Percentiles rank a stretch among this genome's conserved stretches.
These are phyloP conservation scores for Gyrodactylus bullatarudis DNA, from an alignment of 1,140 invertebrate species.

Conservation along the genomic window DNA sequence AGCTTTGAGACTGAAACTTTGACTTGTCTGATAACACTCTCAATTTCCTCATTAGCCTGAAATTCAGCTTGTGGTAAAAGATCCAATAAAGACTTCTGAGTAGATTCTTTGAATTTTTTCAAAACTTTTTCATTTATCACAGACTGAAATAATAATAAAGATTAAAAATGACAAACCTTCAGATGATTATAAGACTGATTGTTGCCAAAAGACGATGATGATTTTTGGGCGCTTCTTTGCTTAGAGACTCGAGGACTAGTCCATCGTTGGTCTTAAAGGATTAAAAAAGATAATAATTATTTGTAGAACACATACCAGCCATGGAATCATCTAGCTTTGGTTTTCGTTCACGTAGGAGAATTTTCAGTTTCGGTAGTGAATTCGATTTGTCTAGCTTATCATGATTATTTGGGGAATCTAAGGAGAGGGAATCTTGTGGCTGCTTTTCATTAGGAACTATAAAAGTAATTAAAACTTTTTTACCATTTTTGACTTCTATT, in stretches of 20 bases:
- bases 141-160: not conserved
- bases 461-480: not conserved
- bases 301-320: too few species aligned
- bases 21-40: not conserved
- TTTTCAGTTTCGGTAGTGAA: not conserved
- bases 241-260: not conserved
- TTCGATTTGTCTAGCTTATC: not conserved
- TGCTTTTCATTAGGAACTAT: not conserved
- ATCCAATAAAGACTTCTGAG: not conserved
- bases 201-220: too few species aligned
- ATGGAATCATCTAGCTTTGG: too few species aligned
- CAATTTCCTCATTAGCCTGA: not conserved
- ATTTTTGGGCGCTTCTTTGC: not conserved
- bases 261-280: too few species aligned
- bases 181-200: too few species aligned
- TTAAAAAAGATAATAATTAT: too few species aligned
- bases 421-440: too few species aligned
- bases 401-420: not conserved
- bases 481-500: not conserved
- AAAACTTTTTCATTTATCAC: not conserved
- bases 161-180: not conserved
- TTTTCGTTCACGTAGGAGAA: not conserved
- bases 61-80: not conserved
- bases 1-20: not conserved
- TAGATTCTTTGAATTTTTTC: not conserved